A percentile compares a stretch with the other conserved stretches of the same genome.
Conservation (phyloP, 2,113 vertebrate genomes). For the Lepisosteus osseus region DNA sequence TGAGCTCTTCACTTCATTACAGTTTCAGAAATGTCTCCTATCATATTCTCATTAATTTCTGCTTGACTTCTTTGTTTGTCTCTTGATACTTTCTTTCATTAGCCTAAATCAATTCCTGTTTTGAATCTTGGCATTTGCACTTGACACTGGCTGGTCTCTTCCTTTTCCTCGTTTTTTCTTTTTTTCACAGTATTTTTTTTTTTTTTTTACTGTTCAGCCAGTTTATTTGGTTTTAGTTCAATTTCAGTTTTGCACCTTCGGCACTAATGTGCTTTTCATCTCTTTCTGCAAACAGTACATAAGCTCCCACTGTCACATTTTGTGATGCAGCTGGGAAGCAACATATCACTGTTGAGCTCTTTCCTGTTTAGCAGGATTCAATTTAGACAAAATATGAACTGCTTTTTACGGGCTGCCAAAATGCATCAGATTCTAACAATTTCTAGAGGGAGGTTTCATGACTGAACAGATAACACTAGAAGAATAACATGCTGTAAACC, state of each 20-base stretch:
- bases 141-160: slow-evolving; percentile 10
- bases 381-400: too few species aligned
- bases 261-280: slow-evolving; percentile 26
- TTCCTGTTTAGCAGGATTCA: too few species aligned
- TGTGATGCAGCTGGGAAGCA: too few species aligned
- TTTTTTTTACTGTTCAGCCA: neutral
- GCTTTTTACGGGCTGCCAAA: too few species aligned
- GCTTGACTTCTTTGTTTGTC: neutral
- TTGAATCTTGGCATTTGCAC: slow-evolving; percentile 19
- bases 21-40: too few species aligned
- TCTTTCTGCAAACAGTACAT: slow-evolving; percentile 22
- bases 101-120: slow-evolving; percentile 32
- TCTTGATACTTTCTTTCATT: slow-evolving; percentile 36
- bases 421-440: too few species aligned
- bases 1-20: slow-evolving; percentile 5
- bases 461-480: too few species aligned
- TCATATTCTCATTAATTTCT: too few species aligned
- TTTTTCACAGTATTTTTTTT: neutral
- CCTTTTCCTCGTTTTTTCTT: neutral
- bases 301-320: slow-evolving; percentile 2
- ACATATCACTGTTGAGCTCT: too few species aligned
- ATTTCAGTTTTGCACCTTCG: slow-evolving; percentile 24
- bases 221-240: slow-evolving; percentile 16
- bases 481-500: too few species aligned
- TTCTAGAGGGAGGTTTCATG: too few species aligned